Conservation (phyloP, 2,888 invertebrate species). For the Agrochola macilenta region DNA sequence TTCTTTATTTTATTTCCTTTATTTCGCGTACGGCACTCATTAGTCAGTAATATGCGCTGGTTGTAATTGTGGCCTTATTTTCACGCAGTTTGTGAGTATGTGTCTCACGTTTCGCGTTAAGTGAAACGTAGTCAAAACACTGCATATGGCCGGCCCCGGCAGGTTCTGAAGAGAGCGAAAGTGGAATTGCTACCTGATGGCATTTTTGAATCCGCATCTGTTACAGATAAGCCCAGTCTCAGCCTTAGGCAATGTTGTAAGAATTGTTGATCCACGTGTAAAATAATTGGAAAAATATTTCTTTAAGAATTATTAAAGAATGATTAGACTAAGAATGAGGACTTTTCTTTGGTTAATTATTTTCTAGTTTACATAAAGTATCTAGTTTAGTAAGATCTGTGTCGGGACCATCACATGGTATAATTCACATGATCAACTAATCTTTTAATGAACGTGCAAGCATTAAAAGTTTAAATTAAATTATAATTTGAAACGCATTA, state of each 20-base stretch:
- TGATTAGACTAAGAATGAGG: neutral
- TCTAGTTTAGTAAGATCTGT: neutral
- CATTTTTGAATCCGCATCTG: slow-evolving; percentile 44
- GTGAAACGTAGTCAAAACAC: slow-evolving; percentile 67
- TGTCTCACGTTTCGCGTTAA: slow-evolving; percentile 59
- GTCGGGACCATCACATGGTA: neutral
- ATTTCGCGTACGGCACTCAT: slow-evolving; percentile 44
- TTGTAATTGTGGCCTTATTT: slow-evolving; percentile 56
- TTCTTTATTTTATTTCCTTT: slow-evolving; percentile 55
- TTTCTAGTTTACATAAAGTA: neutral
- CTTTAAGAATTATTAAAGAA: neutral
- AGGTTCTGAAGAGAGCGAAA: slow-evolving; percentile 80
- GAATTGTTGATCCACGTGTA: neutral
- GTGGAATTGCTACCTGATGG: slow-evolving; percentile 76
- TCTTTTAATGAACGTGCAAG: slow-evolving; percentile 8
- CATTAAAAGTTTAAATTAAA: slow-evolving; percentile 26
- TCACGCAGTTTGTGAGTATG: slow-evolving; percentile 50
- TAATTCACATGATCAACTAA: neutral
- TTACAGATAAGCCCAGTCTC: slow-evolving; percentile 11
- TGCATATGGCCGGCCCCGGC: slow-evolving; percentile 72
- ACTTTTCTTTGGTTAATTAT: neutral
- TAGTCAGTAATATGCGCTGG: slow-evolving; percentile 53
- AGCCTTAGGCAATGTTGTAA: slow-evolving; percentile 10
- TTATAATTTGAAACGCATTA: slow-evolving; percentile 40
- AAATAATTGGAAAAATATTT: neutral